These are phyloP conservation scores for Dynastes maya DNA, from an alignment of 2,888 invertebrate species.

Conservation along the genomic window DNA sequence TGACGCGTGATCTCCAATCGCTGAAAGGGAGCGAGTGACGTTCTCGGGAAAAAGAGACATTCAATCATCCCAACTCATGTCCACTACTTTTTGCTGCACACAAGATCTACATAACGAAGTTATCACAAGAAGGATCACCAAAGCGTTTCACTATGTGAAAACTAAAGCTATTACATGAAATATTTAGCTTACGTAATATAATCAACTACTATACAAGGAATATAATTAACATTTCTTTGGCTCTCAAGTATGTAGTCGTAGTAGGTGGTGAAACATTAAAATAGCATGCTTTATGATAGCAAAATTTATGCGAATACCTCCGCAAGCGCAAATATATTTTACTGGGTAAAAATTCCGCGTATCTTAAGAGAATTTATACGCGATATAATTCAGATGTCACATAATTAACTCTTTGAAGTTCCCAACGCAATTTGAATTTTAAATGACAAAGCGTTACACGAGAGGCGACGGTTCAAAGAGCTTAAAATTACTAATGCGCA, in stretches of 20 bases:
- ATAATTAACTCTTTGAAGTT: constrained; percentile 6
- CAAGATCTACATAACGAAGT: no score
- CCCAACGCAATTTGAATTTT: constrained; percentile 4
- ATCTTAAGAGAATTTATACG: neutral
- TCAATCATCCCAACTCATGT: no score
- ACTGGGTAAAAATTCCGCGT: neutral
- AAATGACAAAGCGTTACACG: constrained; percentile 8
- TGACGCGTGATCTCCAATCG: no score
- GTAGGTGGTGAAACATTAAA: neutral
- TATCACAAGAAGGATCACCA: no score
- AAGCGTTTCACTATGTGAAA: no score
- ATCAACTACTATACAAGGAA: no score
- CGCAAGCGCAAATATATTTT: neutral
- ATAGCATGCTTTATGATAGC: neutral
- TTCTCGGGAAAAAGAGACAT: no score
- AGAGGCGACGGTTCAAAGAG: neutral
- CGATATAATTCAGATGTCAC: constrained; percentile 4
- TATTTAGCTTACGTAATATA: no score
- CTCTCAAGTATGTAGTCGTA: neutral
- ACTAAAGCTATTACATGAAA: no score
- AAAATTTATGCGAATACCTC: neutral
- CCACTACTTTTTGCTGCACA: no score
- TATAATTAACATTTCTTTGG: no score
- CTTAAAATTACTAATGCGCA: constrained; percentile 14
- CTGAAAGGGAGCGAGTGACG: no score